These are phyloP conservation scores for Drosophila antonietae DNA, from an alignment of 2,888 invertebrate species.

Conservation along the genomic window DNA sequence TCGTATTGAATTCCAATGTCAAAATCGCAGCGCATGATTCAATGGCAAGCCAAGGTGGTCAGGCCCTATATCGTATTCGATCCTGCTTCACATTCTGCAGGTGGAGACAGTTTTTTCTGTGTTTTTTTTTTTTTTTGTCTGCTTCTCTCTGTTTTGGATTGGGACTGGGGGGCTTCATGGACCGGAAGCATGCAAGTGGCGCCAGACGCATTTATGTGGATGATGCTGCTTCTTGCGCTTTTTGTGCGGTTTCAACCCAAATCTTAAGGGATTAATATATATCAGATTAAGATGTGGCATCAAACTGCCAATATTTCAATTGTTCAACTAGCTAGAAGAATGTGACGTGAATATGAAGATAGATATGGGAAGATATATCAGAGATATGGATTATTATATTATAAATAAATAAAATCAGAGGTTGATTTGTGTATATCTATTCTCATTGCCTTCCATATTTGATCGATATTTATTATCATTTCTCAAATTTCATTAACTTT, in stretches of 20 bases:
- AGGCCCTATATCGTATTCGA: slow-evolving; percentile 53
- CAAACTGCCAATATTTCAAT: slow-evolving; percentile 3
- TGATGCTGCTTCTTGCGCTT: slow-evolving; percentile 19
- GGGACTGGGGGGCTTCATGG: slow-evolving; percentile 41
- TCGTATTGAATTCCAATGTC: slow-evolving; percentile 80
- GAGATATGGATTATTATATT: neutral
- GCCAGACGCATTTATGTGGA: slow-evolving; percentile 41
- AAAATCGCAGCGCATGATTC: slow-evolving; percentile 73
- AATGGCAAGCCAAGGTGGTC: slow-evolving; percentile 64
- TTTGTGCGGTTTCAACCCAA: slow-evolving; percentile 37
- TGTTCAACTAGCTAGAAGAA: slow-evolving; percentile 1
- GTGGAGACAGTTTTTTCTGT: slow-evolving; percentile 38
- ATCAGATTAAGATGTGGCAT: slow-evolving; percentile 1
- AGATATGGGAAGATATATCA: neutral
- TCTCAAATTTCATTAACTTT: neutral
- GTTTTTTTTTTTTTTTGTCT: neutral
- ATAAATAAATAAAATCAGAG: too few species aligned
- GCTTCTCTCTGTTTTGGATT: neutral
- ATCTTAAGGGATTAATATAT: slow-evolving; percentile 27
- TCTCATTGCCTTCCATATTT: neutral
- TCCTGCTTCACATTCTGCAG: slow-evolving; percentile 40
- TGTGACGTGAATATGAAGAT: neutral
- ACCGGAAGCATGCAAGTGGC: slow-evolving; percentile 55
- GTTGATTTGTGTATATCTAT: neutral
- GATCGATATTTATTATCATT: neutral